Evolutionary conservation across 2,113 vertebrate genomes (phyloP), one percentile per base, ranked within the genome.

Genomic region (Pygoscelis adeliae): DNA sequence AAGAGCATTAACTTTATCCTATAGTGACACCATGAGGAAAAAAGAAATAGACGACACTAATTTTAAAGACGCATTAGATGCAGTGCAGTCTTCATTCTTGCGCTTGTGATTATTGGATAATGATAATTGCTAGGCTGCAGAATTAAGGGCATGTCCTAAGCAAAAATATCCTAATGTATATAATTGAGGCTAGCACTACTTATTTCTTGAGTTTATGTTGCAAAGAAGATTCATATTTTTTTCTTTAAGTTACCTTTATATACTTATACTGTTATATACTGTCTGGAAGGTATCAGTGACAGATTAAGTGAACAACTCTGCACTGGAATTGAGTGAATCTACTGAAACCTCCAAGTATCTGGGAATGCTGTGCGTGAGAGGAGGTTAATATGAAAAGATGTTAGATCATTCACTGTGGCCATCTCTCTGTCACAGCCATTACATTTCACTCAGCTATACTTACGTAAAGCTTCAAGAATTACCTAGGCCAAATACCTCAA

Each of bases 11-110:
- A 90, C 49, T 83, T 94, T 95, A 96, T 96, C 87, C 70, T 97
- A 85, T 22, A 97, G 91, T 96, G 97, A 97, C 97, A 97, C 94
- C 97, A 80, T 96, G 95, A 97, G 96, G 96, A 73, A 96, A 92
- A 93, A 82, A 93, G 73, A 72, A 94, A 80, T 15, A 85, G 36
- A 66, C 20, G 27, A 73, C 84, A 34, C 7, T 83, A 44, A 82
- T 85, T 87, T 81, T 20, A 30, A 74, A 38, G 32, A 42, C 0
- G 0, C 11, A 7, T 76, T 69, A 62, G 58, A 66, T 5, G 30
- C 62, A 92, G 34, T 50, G 85, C 46, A 50, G 44, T 42, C 15
- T 88, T 87, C 46, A 22, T 65, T 67, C 21, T 66, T 90, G 42
- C 5, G 3, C 47, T 70, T 79, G 38, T 71, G 49, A 40, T 89